These are phyloP conservation scores for Lasioglossum pauxillum DNA, from an alignment of 2,888 invertebrate genomes.

Conservation along the genomic window DNA sequence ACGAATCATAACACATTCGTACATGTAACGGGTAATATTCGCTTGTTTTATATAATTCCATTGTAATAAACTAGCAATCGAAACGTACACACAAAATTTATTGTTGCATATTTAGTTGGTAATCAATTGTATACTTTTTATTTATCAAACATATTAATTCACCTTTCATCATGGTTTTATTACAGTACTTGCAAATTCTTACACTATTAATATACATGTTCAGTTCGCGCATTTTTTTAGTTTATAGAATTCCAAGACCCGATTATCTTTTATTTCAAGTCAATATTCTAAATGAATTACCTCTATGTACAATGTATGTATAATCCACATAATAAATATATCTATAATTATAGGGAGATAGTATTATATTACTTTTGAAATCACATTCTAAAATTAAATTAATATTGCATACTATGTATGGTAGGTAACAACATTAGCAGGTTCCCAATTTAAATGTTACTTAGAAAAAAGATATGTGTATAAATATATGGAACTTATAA, in stretches of 20 bases:
- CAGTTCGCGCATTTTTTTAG: conserved; percentile 9
- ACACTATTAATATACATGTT: not conserved
- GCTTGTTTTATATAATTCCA: conserved; percentile 48
- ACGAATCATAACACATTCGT: conserved; percentile 35
- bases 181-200: conserved; percentile 29
- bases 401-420: not conserved
- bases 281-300: conserved; percentile 4
- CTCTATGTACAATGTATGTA: conserved; percentile 15
- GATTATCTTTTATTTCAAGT: conserved; percentile 15
- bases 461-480: not conserved
- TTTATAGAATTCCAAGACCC: conserved; percentile 3
- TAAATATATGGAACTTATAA: not conserved
- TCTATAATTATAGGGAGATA: conserved; percentile 3
- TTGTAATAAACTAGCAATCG: conserved; percentile 45
- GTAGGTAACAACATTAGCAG: not conserved
- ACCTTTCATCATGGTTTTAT: conserved; percentile 15
- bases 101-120: conserved; percentile 35
- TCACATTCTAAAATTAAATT: not conserved
- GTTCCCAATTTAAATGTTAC: not conserved
- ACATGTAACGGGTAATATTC: conserved; percentile 41
- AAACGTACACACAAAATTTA: conserved; percentile 37
- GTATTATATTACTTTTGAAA: not conserved
- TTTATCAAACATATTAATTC: conserved; percentile 2
- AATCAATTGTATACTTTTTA: not conserved
- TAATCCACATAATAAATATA: conserved; percentile 9